phyloP scores from a whole-genome alignment of 2,797 vertebrate species.

The Crenuchus spilurus region DNA sequence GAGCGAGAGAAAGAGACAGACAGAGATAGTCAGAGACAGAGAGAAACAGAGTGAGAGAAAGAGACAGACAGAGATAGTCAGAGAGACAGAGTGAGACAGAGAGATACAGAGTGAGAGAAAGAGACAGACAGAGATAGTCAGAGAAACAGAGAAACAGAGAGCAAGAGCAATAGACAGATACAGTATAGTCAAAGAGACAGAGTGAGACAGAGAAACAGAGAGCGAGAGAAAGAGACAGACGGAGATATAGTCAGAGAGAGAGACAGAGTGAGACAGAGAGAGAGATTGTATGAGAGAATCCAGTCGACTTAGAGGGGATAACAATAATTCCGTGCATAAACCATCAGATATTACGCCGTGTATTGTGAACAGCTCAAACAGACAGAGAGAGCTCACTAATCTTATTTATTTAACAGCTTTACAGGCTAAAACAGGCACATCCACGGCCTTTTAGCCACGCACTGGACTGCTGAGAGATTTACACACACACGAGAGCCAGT shows the following conservation, averaged over 20 bases:
- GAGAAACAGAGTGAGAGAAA: too few relatives aligned
- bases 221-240: constrained; percentile 25
- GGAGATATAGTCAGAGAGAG: constrained; percentile 39
- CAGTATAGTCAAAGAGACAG: too few relatives aligned
- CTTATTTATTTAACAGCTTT: constrained; percentile 86
- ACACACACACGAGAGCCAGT: constrained; percentile 40
- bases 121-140: too few relatives aligned
- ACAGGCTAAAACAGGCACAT: constrained; percentile 71
- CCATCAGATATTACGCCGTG: constrained; percentile 83
- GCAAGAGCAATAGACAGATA: too few relatives aligned
- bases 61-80: too few relatives aligned
- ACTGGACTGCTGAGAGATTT: constrained; percentile 56
- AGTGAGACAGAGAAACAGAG: constrained; percentile 55
- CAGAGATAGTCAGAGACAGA: too few relatives aligned
- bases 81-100: too few relatives aligned
- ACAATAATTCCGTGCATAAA: constrained; percentile 82
- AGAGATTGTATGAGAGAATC: constrained; percentile 56
- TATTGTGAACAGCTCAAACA: constrained; percentile 77
- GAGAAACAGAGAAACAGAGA: too few relatives aligned
- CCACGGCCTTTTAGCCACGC: constrained; percentile 70
- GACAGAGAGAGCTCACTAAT: constrained; percentile 74
- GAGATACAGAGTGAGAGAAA: too few relatives aligned
- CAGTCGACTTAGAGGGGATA: constrained; percentile 78
- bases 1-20: too few relatives aligned
- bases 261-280: constrained; percentile 39